A percentile compares a stretch with the other conserved stretches of the same genome.
phyloP scores from a whole-genome alignment of 2,888 invertebrate genomes.

The Polyploca ridens region DNA sequence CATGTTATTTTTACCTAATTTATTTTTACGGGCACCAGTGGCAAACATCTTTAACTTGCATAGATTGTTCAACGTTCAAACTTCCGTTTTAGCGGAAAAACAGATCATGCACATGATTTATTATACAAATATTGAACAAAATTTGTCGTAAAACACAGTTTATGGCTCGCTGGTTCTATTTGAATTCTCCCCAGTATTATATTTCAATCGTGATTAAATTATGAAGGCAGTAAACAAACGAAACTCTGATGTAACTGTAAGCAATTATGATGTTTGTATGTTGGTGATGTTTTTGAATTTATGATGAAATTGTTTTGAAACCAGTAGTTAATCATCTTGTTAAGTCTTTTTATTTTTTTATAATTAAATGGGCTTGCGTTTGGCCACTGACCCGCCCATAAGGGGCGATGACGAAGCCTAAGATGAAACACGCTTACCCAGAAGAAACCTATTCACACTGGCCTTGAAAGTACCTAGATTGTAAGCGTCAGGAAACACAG shows the following conservation, averaged over 20 bases:
- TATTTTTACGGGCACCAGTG: conserved; percentile 22
- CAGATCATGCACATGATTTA: conserved; percentile 69
- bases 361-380: no score
- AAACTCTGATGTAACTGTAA: conserved; percentile 54
- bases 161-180: conserved; percentile 56
- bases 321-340: neutral
- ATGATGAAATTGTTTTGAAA: neutral
- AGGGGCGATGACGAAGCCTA: no score
- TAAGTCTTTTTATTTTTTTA: no score
- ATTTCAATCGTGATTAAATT: conserved; percentile 67
- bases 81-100: conserved; percentile 59
- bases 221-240: conserved; percentile 58
- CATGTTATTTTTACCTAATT: neutral
- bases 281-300: neutral
- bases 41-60: conserved; percentile 28
- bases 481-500: no score
- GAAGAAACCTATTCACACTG: no score
- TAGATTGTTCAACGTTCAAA: conserved; percentile 36
- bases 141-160: conserved; percentile 70
- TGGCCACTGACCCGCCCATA: no score
- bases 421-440: no score
- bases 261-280: conserved; percentile 45
- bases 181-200: conserved; percentile 54
- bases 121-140: conserved; percentile 69
- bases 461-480: no score